A percentile compares a stretch with the other conserved stretches of the same genome.
phyloP scores from a whole-genome alignment of 2,113 vertebrate species.

The Baryphthengus martii region DNA sequence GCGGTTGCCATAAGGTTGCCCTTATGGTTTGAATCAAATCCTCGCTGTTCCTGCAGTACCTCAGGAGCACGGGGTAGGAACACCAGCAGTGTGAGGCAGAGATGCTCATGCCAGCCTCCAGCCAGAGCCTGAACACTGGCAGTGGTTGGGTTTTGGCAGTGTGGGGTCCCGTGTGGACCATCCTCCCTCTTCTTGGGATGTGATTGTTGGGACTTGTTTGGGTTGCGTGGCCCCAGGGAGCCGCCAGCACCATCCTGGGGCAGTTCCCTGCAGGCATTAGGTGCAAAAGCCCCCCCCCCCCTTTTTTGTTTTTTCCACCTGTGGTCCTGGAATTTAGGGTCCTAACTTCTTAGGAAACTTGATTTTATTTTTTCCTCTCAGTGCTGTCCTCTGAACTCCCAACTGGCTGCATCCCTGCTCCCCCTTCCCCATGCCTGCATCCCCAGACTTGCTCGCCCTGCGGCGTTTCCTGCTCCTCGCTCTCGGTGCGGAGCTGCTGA shows the following conservation, averaged over 20 bases:
- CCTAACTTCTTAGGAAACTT: background rate
- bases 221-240: background rate
- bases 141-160: background rate
- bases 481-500: background rate
- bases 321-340: background rate
- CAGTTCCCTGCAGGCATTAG: background rate
- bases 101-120: background rate
- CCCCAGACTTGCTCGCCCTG: background rate
- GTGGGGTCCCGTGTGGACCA: background rate
- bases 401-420: background rate
- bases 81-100: background rate
- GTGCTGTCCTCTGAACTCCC: background rate
- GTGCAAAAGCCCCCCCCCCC: too few relatives aligned
- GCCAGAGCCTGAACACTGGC: background rate
- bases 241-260: background rate
- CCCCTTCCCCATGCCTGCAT: background rate
- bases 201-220: background rate
- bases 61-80: rapidly evolving
- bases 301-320: background rate
- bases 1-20: too few relatives aligned
- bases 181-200: background rate
- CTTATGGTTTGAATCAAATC: background rate
- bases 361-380: background rate
- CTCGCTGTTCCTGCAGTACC: background rate
- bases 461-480: background rate